Conservation (phyloP, 1,140 invertebrate species). For the Thaumatotibia leucotreta region DNA sequence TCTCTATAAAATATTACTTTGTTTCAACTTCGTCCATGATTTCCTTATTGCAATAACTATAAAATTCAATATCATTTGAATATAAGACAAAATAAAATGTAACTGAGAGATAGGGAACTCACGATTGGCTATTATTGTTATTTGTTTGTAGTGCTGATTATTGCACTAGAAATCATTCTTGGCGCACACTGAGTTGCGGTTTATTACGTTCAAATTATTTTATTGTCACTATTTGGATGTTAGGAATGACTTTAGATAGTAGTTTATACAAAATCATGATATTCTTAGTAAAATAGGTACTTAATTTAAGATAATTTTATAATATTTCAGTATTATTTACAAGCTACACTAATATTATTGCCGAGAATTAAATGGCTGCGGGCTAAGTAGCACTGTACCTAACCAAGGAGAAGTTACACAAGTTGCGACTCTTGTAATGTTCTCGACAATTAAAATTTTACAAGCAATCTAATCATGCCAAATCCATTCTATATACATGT, state of each 20-base stretch:
- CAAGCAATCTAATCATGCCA: no score
- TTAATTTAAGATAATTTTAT: no score
- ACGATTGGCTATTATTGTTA: conserved; percentile 47
- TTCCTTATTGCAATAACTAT: conserved; percentile 16
- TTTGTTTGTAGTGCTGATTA: conserved; percentile 51
- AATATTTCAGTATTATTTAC: no score
- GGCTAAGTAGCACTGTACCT: no score
- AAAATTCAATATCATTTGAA: conserved; percentile 21
- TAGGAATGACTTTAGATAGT: background rate
- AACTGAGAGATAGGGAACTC: conserved; percentile 32
- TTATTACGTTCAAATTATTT: background rate
- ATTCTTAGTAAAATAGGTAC: no score
- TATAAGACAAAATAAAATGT: background rate
- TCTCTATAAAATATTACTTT: conserved; percentile 31
- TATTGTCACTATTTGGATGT: background rate
- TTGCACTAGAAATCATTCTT: conserved; percentile 18
- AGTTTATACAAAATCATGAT: no score
- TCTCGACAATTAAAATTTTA: no score
- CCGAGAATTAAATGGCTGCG: no score
- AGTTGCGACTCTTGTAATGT: no score
- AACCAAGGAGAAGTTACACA: no score
- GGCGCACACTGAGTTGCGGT: conserved; percentile 22
- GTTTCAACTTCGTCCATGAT: conserved; percentile 9
- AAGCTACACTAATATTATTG: no score
- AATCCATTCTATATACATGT: no score